Evolutionary conservation across 2,888 invertebrate genomes (phyloP).

Genomic region (Maniola hyperantus): DNA sequence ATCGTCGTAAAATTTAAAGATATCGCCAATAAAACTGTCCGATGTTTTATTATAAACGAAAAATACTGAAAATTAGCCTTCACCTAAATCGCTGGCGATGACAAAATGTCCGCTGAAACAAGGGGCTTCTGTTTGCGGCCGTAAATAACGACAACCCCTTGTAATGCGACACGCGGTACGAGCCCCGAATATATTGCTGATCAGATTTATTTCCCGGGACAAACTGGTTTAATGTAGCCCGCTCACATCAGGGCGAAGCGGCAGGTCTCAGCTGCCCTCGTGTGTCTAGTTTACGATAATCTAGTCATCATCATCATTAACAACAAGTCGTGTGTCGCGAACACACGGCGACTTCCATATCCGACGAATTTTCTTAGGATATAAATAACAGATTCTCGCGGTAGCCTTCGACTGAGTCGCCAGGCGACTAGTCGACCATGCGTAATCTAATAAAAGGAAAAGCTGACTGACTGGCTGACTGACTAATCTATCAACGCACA

Average conservation of each 20-base stretch:
- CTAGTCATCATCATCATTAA: too few species aligned
- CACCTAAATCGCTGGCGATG: conserved; percentile 10
- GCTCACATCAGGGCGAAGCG: too few species aligned
- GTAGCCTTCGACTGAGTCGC: too few species aligned
- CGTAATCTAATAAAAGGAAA: too few species aligned
- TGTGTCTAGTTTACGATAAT: background rate
- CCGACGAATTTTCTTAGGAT: too few species aligned
- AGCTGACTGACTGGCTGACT: too few species aligned
- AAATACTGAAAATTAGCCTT: conserved; percentile 6
- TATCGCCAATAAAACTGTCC: background rate
- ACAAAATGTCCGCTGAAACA: conserved; percentile 22
- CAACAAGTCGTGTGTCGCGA: too few species aligned
- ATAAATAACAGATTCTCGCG: too few species aligned
- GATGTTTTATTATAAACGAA: background rate
- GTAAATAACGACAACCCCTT: conserved; percentile 19
- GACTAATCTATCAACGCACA: too few species aligned
- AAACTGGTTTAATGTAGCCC: conserved; percentile 14
- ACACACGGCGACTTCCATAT: too few species aligned
- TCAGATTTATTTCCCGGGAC: conserved; percentile 21
- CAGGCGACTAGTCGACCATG: too few species aligned
- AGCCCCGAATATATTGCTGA: conserved; percentile 24
- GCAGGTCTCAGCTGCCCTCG: background rate
- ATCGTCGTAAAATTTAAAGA: background rate
- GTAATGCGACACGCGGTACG: conserved; percentile 23
- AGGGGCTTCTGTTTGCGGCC: conserved; percentile 17